These are phyloP conservation scores for Epizoanthus illoricatus DNA, from an alignment of 92 coral and sea anemone genomes.

Conservation along the genomic window DNA sequence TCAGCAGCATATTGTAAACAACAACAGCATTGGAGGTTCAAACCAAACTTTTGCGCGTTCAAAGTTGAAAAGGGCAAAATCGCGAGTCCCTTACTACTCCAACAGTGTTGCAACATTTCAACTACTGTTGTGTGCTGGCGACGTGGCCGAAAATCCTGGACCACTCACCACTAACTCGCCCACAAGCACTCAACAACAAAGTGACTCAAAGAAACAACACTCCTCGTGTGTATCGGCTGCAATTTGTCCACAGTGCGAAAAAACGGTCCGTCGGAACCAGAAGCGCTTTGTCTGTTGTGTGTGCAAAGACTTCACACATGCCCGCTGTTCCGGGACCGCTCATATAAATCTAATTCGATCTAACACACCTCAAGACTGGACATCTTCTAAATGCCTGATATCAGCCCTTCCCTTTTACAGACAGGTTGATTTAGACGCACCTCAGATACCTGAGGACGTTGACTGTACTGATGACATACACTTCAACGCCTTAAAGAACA, in stretches of 20 bases:
- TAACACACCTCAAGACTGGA: not conserved
- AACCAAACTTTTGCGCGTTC: too few species aligned
- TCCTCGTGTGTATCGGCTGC: too few species aligned
- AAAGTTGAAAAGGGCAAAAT: too few species aligned
- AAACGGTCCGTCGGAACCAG: conserved; percentile 17
- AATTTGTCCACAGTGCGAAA: not conserved
- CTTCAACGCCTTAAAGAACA: conserved; percentile 5
- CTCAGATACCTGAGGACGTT: conserved; percentile 24
- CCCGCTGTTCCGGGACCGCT: not conserved
- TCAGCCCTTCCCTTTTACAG: conserved; percentile 12
- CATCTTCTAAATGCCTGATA: not conserved
- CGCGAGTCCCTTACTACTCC: too few species aligned
- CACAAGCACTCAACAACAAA: too few species aligned
- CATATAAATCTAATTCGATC: not conserved
- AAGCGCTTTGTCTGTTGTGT: conserved; percentile 4
- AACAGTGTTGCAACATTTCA: too few species aligned
- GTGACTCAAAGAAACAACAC: too few species aligned
- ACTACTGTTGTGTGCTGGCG: too few species aligned
- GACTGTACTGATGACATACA: not conserved
- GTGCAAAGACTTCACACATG: conserved; percentile 23
- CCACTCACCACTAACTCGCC: too few species aligned
- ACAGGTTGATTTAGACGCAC: not conserved
- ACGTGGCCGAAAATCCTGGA: too few species aligned
- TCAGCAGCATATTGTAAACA: too few species aligned
- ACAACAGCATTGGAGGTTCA: too few species aligned